Evolutionary conservation across 2,888 invertebrate genomes (phyloP), one percentile per base, ranked within the genome.

Genomic region (Troides helena): DNA sequence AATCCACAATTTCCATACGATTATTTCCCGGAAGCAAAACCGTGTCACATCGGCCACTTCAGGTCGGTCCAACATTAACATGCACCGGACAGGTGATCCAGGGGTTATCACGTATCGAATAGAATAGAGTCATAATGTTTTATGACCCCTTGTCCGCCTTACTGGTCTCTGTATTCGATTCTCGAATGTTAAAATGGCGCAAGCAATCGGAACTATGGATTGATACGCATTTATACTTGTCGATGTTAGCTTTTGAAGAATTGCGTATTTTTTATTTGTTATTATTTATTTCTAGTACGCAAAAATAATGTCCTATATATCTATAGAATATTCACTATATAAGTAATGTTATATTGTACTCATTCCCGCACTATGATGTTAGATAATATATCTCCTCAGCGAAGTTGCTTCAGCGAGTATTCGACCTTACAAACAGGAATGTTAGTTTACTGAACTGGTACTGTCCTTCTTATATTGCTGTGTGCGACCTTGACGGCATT

Each of bases 101-200:
- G 86, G 88, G 88, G 86, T 88, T 86, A 90, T 88, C 91, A 92
- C 92, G 92, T 92, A 90, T 85, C 85, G 87, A 90, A 92, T 90
- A 92, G 90, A 92, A 92, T 92, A 88, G 92, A 90, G 82, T 85
- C 82, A 89, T 92, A 89, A 92, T 90, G 87, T 91, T 92, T 92
- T 88, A 92, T 85, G 86, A 91, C 84, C 92, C 86, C 91, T 92
- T 92, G 92, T 92, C 82, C 87, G 85, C 92, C 92, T 85, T 92
- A 91, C 90, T 81, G 76, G 91, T 83, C 79, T 82, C 86, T 84
- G 81, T 85, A 86, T 84, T 88, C 90, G 91, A 89, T 91, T 90
- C 88, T 89, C 88, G 90, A 92, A 88, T 83, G 80, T 85, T 83
- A 81, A 77, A 78, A 75, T 79, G 80, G 78, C 80, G 78, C 77